Evolutionary conservation across 2,797 vertebrate genomes (phyloP).

Genomic region (Chelonia mydas): DNA sequence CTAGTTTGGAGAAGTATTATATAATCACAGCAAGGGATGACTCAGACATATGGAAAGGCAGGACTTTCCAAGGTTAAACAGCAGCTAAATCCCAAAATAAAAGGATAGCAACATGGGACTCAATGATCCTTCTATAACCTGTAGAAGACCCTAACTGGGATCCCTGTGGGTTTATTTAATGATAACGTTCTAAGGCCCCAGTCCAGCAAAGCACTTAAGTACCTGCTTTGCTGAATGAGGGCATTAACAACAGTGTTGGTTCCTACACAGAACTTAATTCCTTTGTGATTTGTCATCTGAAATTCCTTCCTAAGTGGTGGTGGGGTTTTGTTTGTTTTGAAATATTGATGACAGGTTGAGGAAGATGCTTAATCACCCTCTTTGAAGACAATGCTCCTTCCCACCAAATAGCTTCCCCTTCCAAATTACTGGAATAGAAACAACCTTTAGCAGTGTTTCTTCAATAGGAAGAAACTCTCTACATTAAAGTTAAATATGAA

Average conservation of each 20-base stretch:
- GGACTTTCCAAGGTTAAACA: not conserved
- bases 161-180: no score
- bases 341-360: not conserved
- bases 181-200: no score
- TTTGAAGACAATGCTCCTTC: not conserved
- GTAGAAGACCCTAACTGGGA: no score
- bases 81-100: not conserved
- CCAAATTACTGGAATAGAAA: not conserved
- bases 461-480: not conserved
- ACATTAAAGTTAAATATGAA: slow-evolving; percentile 15
- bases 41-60: no score
- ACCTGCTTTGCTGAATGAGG: no score
- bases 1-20: not conserved
- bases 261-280: not conserved
- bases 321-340: no score
- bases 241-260: no score
- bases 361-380: not conserved
- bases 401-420: not conserved
- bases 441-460: not conserved
- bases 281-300: not conserved
- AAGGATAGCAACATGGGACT: no score
- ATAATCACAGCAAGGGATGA: not conserved
- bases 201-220: no score
- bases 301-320: not conserved
- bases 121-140: no score